Base-by-base conservation (phyloP, 2,113 vertebrate species). In the Pygoscelis adeliae region DNA sequence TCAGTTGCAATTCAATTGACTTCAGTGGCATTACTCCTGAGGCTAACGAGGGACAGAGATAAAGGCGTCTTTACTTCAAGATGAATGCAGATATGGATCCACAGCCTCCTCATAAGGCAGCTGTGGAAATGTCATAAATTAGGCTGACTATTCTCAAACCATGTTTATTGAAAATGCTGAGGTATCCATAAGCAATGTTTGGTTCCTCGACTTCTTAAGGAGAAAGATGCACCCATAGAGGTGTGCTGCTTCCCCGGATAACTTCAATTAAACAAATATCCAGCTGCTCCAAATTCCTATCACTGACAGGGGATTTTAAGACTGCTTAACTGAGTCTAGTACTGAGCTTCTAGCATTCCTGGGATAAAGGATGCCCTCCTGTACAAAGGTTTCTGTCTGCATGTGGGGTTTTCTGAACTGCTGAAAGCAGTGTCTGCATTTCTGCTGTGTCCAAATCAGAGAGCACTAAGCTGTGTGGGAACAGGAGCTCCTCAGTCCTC, bases 11-110 rank as follows among this genome's bases (percentile, higher is more conserved):
- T 90, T 73, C 74, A 49, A 38, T 40, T 93, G 83, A 46, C 67
- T 96, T 72, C 86, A 49, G 80, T 36, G 73, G 72, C 71, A 36
- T 92, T 87, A 56, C 89, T 79, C 69, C 95, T 44, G 80, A 93
- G 90, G 80, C 52, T 76, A 72, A 63, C 4, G 1, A 88, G 72
- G 56, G 52, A 66, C 1, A 1, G 44, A 80, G 67, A 40, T 34
- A 89, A 94, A 95, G 80, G 55, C 11, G 0, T 32, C 70, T 78
- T 81, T 66, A 56, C 49, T 74, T 67, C 72, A 71, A 71, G 61
- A 78, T 40, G 42, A 92, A 90, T 77, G 44, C 52, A 70, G 50
- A 49, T 87, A 56, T 50, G 69, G 47, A 82, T 84, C 47, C 53
- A n/a, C 67, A 88, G 46, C 7, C 36, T 80, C 47, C 69, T 95